Conservation (phyloP, 2,888 invertebrate genomes). For the Temnothorax unifasciatus region DNA sequence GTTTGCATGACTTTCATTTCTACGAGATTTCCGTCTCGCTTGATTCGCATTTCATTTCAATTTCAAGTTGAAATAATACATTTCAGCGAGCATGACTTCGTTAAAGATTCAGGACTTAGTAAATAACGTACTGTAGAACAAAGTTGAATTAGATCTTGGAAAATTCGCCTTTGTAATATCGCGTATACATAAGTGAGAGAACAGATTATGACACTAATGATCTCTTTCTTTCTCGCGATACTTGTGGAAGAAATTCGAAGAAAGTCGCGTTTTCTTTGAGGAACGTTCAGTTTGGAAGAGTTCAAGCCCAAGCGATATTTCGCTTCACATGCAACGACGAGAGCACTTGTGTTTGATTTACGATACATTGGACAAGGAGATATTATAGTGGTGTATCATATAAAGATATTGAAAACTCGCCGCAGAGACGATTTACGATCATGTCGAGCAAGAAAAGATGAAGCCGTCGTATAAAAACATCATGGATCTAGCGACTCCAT, state of each 20-base stretch:
- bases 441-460: slow-evolving; percentile 16
- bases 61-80: not conserved
- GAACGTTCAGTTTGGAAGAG: not conserved
- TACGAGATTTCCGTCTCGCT: slow-evolving; percentile 15
- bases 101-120: not conserved
- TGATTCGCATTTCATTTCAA: not conserved
- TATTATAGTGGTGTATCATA: slow-evolving; percentile 20
- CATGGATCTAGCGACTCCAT: slow-evolving; percentile 6
- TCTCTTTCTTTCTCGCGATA: not conserved
- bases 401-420: slow-evolving; percentile 62
- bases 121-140: not conserved
- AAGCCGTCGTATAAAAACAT: slow-evolving; percentile 30
- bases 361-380: slow-evolving; percentile 27
- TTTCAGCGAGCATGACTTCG: slow-evolving; percentile 12
- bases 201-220: not conserved
- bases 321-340: slow-evolving; percentile 15
- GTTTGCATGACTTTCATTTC: slow-evolving; percentile 27
- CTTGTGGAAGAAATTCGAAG: not conserved
- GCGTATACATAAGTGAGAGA: not conserved
- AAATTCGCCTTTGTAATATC: not conserved
- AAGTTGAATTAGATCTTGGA: not conserved
- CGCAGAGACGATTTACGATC: slow-evolving; percentile 23
- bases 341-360: slow-evolving; percentile 40
- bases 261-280: not conserved
- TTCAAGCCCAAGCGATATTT: not conserved